Evolutionary conservation across 2,797 vertebrate genomes (phyloP).

Genomic region (Lagorchestes hirsutus): DNA sequence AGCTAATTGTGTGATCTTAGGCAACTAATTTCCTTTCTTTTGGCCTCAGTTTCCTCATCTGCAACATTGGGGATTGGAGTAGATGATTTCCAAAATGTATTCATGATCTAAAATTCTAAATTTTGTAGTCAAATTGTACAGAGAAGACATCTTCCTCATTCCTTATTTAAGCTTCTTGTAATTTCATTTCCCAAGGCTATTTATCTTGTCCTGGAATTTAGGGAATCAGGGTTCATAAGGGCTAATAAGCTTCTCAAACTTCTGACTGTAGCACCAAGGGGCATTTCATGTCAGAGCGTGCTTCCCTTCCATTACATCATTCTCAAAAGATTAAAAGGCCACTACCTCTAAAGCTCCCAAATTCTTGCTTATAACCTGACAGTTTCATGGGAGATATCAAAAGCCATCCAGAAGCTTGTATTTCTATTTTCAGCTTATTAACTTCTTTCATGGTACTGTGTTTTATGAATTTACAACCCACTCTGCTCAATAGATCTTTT

Average conservation of each 20-base stretch:
- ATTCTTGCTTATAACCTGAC: constrained; percentile 25
- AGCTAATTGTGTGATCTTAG: not conserved
- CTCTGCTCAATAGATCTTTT: not conserved
- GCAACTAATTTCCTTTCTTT: not conserved
- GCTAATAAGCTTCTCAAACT: not conserved
- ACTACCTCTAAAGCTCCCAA: not conserved
- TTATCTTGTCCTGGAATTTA: constrained; percentile 10
- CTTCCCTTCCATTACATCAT: not conserved
- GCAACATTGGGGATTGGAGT: not conserved
- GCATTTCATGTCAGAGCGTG: not conserved
- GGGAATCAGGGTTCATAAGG: not conserved
- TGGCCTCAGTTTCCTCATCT: not conserved
- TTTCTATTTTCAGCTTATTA: not conserved
- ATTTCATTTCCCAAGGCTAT: constrained; percentile 37
- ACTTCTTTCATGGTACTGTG: not conserved
- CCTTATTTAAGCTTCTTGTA: constrained; percentile 11
- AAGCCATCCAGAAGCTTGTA: not conserved
- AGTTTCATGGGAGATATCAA: constrained; percentile 1
- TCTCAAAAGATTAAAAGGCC: not conserved
- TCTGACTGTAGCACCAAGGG: not conserved
- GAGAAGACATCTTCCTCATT: constrained; percentile 18
- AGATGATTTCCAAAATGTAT: not conserved
- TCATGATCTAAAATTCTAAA: not conserved
- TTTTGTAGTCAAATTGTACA: not conserved
- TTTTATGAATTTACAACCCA: not conserved